These are phyloP conservation scores for Archocentrus centrarchus DNA, from an alignment of 2,113 vertebrate genomes.

Conservation along the genomic window DNA sequence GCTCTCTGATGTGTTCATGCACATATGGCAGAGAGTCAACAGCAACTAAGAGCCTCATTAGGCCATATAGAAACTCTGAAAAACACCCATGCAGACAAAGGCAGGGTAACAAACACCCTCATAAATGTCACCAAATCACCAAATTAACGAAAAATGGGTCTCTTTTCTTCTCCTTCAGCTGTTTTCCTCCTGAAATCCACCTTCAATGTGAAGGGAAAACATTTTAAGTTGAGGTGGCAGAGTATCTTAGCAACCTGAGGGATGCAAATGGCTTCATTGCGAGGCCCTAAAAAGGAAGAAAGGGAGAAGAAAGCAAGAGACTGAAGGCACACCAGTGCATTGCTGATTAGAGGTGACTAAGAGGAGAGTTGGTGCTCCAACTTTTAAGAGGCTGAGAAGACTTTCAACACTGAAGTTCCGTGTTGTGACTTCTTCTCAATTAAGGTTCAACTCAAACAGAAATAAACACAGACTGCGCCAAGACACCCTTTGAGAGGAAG, in stretches of 20 bases:
- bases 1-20: conserved; percentile 51
- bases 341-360: conserved; percentile 49
- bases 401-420: conserved; percentile 21
- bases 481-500: conserved; percentile 6
- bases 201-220: conserved; percentile 67
- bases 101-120: neutral
- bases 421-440: conserved; percentile 32
- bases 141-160: conserved; percentile 34
- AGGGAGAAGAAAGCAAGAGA: conserved; percentile 41
- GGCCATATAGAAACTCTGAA: conserved; percentile 30
- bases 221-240: conserved; percentile 56
- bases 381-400: conserved; percentile 30
- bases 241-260: conserved; percentile 79
- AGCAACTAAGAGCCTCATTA: conserved; percentile 70
- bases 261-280: conserved; percentile 76
- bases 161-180: conserved; percentile 49
- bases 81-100: conserved; percentile 35
- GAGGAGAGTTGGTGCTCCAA: conserved; percentile 7
- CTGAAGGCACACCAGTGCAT: conserved; percentile 48
- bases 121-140: conserved; percentile 35
- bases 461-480: conserved; percentile 31
- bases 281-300: conserved; percentile 63
- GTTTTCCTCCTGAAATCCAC: conserved; percentile 56
- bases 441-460: conserved; percentile 23
- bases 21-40: conserved; percentile 58